Evolutionary conservation across 2,113 vertebrate species (phyloP).

Genomic region (Pleuronectes platessa): DNA sequence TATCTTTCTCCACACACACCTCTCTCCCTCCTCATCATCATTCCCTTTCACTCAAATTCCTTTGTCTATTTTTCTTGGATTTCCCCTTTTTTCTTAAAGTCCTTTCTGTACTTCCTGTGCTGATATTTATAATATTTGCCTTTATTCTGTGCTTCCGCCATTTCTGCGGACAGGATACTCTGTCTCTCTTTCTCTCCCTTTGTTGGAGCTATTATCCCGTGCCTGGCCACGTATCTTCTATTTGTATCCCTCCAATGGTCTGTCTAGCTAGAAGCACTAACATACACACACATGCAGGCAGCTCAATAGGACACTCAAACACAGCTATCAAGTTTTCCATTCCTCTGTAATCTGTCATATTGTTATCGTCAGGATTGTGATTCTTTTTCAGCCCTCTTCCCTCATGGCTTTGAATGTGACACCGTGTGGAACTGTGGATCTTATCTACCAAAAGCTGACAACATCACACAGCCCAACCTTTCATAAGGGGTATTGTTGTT

Average conservation of each 20-base stretch:
- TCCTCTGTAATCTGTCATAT: conserved; percentile 62
- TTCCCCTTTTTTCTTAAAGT: not conserved
- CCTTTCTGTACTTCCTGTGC: conserved; percentile 2
- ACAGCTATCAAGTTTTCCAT: conserved; percentile 45
- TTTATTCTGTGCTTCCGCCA: conserved; percentile 5
- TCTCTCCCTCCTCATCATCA: not conserved
- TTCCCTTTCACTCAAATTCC: conserved; percentile 15
- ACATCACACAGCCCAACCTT: not conserved
- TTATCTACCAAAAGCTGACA: conserved; percentile 37
- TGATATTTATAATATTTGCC: conserved; percentile 21
- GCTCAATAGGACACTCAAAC: conserved; percentile 45
- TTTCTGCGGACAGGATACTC: conserved; percentile 20
- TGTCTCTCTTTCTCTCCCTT: conserved; percentile 38
- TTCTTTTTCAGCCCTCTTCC: conserved; percentile 29
- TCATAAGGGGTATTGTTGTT: conserved; percentile 7
- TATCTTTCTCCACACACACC: conserved; percentile 51
- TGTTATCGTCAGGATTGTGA: conserved; percentile 48
- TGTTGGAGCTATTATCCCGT: conserved; percentile 50
- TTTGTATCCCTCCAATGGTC: conserved; percentile 48
- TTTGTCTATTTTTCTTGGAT: not conserved
- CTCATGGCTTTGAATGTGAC: conserved; percentile 38
- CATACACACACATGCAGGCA: conserved; percentile 22
- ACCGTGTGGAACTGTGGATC: conserved; percentile 25
- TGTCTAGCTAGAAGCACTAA: conserved; percentile 26
- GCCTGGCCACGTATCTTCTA: conserved; percentile 57